These are phyloP conservation scores for Ethmia dodecea DNA, from an alignment of 2,888 invertebrate genomes.

Conservation along the genomic window DNA sequence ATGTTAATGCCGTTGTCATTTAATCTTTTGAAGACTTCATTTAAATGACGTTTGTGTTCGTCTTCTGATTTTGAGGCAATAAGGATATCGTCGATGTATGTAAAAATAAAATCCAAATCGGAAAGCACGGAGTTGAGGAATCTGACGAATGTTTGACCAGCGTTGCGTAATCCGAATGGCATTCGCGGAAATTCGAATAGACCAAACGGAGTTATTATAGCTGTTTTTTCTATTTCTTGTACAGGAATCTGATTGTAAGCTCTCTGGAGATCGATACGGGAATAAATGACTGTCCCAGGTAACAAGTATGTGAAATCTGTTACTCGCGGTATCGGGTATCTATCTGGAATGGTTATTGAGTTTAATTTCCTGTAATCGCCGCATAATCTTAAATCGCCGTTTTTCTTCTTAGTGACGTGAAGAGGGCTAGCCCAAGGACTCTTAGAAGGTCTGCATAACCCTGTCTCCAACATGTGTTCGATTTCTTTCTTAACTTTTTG, in stretches of 20 bases:
- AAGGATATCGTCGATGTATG: too few species aligned
- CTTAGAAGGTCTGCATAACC: constrained; percentile 31
- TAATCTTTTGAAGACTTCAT: constrained; percentile 14
- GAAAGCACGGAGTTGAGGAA: too few species aligned
- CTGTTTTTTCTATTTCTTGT: constrained; percentile 42
- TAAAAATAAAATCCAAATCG: constrained; percentile 22
- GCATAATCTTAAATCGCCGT: constrained; percentile 20
- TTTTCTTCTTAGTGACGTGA: constrained; percentile 23
- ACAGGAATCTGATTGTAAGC: constrained; percentile 32
- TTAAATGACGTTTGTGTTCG: constrained; percentile 16
- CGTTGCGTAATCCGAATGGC: too few species aligned
- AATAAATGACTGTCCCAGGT: too few species aligned
- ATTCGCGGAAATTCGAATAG: too few species aligned
- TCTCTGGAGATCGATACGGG: too few species aligned
- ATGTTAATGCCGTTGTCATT: constrained; percentile 15
- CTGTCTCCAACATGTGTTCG: too few species aligned
- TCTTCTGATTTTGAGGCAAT: constrained; percentile 16
- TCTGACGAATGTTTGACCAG: constrained; percentile 32
- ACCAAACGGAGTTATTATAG: too few species aligned
- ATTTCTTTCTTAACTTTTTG: constrained; percentile 4
- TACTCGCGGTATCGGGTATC: constrained; percentile 33
- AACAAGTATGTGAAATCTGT: constrained; percentile 25
- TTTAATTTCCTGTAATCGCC: constrained; percentile 3
- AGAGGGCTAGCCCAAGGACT: constrained; percentile 37
- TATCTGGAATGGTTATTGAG: constrained; percentile 24